A percentile compares a stretch with the other conserved stretches of the same genome.
phyloP scores from a whole-genome alignment of 2,797 vertebrate genomes.

The Bradypodion ventrale region DNA sequence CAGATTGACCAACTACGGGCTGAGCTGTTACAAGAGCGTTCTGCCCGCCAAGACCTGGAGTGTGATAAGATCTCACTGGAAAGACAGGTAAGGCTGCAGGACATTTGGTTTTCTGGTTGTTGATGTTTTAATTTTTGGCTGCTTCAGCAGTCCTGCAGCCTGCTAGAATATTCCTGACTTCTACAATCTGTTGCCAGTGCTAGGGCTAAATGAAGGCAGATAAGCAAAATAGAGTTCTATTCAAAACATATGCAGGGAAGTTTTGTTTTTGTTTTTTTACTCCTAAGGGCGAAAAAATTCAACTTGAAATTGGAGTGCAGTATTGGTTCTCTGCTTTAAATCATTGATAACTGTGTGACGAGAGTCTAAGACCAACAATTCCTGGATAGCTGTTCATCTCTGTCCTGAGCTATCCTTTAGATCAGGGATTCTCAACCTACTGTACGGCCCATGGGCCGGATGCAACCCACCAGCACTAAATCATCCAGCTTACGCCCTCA shows the following conservation, averaged over 20 bases:
- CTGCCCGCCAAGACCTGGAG: slow-evolving; percentile 91
- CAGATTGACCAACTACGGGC: slow-evolving; percentile 91
- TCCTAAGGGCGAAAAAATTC: not conserved
- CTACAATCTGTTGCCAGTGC: not conserved
- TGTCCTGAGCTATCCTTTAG: not conserved
- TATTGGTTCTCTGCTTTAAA: not conserved
- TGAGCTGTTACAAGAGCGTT: slow-evolving; percentile 92
- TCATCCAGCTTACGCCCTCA: too few species aligned
- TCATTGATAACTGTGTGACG: too few species aligned
- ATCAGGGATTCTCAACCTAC: too few species aligned
- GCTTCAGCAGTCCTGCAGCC: not conserved
- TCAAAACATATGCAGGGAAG: not conserved
- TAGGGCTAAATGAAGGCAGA: not conserved
- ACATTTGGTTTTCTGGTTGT: accelerated
- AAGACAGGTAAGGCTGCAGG: slow-evolving; percentile 81
- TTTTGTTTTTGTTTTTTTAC: not conserved
- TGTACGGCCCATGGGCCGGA: too few species aligned
- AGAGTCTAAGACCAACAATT: too few species aligned
- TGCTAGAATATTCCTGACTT: not conserved
- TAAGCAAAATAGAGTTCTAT: not conserved
- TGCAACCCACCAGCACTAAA: too few species aligned
- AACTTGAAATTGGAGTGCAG: not conserved
- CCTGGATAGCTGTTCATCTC: not conserved
- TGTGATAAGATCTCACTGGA: slow-evolving; percentile 93
- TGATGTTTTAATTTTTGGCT: not conserved